These are phyloP conservation scores for Hydra vulgaris DNA, from an alignment of 30 jellyfish, hydroid and myxozoan genomes.

Conservation along the genomic window DNA sequence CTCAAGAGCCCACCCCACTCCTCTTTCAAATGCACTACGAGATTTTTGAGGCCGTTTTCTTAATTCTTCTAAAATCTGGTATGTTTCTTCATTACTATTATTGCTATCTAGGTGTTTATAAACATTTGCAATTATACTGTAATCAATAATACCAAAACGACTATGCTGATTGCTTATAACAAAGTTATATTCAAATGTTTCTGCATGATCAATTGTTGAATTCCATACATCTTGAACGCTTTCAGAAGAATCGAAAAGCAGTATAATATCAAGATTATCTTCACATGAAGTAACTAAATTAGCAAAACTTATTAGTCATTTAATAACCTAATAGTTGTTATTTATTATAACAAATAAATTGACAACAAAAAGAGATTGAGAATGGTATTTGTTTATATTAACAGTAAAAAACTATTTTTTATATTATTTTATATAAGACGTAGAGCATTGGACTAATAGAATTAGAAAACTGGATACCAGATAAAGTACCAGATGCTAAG, in stretches of 20 bases:
- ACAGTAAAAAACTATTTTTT: too few species aligned
- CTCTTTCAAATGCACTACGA: not conserved
- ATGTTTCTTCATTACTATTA: constrained; percentile 42
- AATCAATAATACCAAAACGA: constrained; percentile 73
- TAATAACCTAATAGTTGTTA: too few species aligned
- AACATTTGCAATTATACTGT: constrained; percentile 66
- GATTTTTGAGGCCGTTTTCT: constrained; percentile 60
- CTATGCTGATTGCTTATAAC: constrained; percentile 43
- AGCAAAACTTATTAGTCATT: too few species aligned
- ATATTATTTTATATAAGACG: too few species aligned
- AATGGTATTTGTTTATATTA: too few species aligned
- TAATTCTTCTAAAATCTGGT: constrained; percentile 42
- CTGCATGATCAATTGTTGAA: constrained; percentile 53
- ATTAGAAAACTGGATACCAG: too few species aligned
- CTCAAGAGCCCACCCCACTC: not conserved
- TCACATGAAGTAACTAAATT: too few species aligned
- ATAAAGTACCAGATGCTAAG: too few species aligned
- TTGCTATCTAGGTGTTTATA: constrained; percentile 56
- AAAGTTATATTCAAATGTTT: constrained; percentile 46
- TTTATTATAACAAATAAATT: too few species aligned
- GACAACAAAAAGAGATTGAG: too few species aligned
- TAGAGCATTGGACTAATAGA: too few species aligned
- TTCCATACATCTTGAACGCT: constrained; percentile 51
- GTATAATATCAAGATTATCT: constrained; percentile 43
- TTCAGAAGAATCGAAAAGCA: constrained; percentile 73